Percentiles rank a stretch among this genome's conserved stretches.
phyloP scores from a whole-genome alignment of 2,797 vertebrate genomes.

The Okamejei kenojei region DNA sequence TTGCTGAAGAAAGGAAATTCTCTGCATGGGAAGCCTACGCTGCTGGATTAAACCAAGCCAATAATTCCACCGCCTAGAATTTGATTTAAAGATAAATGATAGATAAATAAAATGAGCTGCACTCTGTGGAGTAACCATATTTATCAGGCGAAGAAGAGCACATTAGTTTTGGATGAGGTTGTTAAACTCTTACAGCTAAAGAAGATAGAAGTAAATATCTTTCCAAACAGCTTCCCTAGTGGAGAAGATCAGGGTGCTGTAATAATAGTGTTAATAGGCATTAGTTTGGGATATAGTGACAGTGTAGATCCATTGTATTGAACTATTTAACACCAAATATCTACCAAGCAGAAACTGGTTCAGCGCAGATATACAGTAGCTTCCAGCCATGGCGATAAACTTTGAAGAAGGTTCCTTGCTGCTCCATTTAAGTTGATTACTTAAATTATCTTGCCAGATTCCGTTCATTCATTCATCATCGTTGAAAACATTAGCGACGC shows the following conservation, averaged over 20 bases:
- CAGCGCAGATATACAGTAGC: too few relatives aligned
- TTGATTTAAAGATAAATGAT: constrained; percentile 30
- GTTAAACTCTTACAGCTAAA: background rate
- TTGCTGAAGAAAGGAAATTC: background rate
- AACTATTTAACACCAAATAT: background rate
- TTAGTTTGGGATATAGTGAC: background rate
- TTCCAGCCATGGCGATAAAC: background rate
- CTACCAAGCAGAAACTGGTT: background rate
- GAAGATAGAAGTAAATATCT: constrained; percentile 18
- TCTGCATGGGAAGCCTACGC: background rate
- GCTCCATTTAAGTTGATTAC: background rate
- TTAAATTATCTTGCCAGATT: background rate
- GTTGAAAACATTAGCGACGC: too few relatives aligned
- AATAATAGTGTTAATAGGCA: constrained; percentile 17
- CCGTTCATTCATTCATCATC: too few relatives aligned
- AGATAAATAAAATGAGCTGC: background rate
- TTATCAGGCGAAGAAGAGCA: background rate
- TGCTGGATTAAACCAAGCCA: background rate
- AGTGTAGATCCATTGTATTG: background rate
- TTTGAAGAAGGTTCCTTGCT: background rate
- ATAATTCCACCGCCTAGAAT: background rate
- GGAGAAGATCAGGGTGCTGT: background rate
- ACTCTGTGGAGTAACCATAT: constrained; percentile 12
- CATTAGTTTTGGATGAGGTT: background rate
- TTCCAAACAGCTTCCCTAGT: background rate